These are phyloP conservation scores for Acridotheres tristis DNA, from an alignment of 2,797 vertebrate species.

Conservation along the genomic window DNA sequence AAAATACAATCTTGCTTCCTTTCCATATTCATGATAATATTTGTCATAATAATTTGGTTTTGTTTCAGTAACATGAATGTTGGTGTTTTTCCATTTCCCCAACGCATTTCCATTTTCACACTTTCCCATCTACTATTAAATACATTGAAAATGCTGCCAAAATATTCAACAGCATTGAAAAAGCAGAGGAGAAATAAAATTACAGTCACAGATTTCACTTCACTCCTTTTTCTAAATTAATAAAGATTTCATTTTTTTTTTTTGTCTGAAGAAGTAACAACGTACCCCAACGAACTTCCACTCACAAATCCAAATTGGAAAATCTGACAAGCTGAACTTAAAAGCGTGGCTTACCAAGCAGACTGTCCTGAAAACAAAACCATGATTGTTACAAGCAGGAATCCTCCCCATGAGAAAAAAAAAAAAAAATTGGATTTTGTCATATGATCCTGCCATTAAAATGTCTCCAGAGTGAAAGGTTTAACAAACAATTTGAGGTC, in stretches of 20 bases:
- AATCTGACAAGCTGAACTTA: not conserved
- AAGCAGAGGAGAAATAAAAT: slow-evolving; percentile 7
- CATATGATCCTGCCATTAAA: not conserved
- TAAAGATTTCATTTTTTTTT: slow-evolving; percentile 12
- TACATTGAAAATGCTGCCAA: slow-evolving; percentile 24
- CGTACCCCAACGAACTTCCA: not conserved
- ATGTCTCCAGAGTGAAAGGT: not conserved
- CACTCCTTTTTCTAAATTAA: slow-evolving; percentile 1
- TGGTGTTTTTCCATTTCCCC: slow-evolving; percentile 33
- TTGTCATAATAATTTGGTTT: slow-evolving; percentile 62
- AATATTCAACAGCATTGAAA: slow-evolving; percentile 25
- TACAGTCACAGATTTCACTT: not conserved
- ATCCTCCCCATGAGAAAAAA: not conserved
- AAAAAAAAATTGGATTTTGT: not conserved
- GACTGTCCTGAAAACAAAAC: not conserved
- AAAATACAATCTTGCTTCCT: slow-evolving; percentile 7
- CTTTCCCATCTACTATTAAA: slow-evolving; percentile 33
- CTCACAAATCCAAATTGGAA: not conserved
- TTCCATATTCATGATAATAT: slow-evolving; percentile 58
- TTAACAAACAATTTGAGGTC: not conserved
- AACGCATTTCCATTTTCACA: slow-evolving; percentile 52
- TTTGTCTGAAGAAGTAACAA: not conserved
- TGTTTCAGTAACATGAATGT: slow-evolving; percentile 39
- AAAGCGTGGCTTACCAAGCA: not conserved
- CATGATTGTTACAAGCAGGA: not conserved